Evolutionary conservation across 2,113 vertebrate species (phyloP).

Genomic region (Sebastes fasciatus): DNA sequence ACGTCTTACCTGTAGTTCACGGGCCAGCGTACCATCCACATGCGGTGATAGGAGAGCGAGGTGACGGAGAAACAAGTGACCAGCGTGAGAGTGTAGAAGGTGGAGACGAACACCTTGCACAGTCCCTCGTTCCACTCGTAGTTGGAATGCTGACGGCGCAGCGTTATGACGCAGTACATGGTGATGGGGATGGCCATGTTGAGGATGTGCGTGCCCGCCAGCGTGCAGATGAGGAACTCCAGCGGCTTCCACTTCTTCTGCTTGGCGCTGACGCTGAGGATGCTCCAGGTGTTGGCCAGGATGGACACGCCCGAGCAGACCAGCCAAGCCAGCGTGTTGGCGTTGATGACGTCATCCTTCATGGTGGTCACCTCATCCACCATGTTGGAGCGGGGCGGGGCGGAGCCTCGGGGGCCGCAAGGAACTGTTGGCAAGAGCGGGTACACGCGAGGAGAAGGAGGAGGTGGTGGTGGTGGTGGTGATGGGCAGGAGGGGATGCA

Average conservation of each 20-base stretch:
- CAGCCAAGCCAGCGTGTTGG: slow-evolving; percentile 93
- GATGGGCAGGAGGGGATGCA: slow-evolving; percentile 73
- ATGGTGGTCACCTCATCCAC: slow-evolving; percentile 84
- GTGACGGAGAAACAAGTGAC: slow-evolving; percentile 96
- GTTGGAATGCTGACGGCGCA: slow-evolving; percentile 88
- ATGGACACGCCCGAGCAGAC: slow-evolving; percentile 91
- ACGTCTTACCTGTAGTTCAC: slow-evolving; percentile 92
- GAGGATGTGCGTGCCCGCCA: slow-evolving; percentile 94
- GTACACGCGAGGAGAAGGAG: slow-evolving; percentile 71
- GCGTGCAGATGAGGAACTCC: slow-evolving; percentile 92
- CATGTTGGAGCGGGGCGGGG: slow-evolving; percentile 77
- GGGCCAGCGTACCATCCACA: slow-evolving; percentile 98
- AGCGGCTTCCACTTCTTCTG: slow-evolving; percentile 96
- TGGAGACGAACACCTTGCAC: slow-evolving; percentile 95
- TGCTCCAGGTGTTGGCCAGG: slow-evolving; percentile 94
- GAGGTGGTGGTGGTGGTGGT: slow-evolving; percentile 78
- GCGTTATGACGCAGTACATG: slow-evolving; percentile 92
- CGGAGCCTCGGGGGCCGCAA: slow-evolving; percentile 63
- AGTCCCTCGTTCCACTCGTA: slow-evolving; percentile 95
- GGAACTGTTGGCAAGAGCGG: slow-evolving; percentile 72
- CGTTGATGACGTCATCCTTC: slow-evolving; percentile 90
- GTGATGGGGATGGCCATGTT: slow-evolving; percentile 92
- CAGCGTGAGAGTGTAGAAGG: slow-evolving; percentile 94
- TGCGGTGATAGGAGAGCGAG: slow-evolving; percentile 95
- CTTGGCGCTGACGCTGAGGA: slow-evolving; percentile 93